Evolutionary conservation across 2,888 invertebrate genomes (phyloP).

Genomic region (Agonum fuliginosum): DNA sequence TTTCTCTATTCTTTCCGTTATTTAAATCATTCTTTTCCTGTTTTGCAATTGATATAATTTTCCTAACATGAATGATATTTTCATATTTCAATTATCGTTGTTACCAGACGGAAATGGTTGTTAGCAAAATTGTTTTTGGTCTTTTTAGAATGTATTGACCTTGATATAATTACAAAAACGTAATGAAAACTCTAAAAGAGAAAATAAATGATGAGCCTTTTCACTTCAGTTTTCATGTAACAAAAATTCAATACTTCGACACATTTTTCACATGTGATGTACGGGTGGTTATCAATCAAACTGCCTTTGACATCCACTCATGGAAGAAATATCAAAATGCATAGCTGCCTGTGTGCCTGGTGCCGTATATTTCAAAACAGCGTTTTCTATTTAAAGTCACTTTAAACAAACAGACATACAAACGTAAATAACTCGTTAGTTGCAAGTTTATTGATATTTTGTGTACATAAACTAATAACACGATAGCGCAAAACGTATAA

Average conservation of each 20-base stretch:
- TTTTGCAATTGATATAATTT: constrained; percentile 10
- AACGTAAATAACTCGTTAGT: too few species aligned
- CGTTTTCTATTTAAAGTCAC: neutral
- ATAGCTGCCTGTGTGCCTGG: neutral
- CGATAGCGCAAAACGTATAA: too few species aligned
- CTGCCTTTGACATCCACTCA: constrained; percentile 36
- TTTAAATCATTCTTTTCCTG: constrained; percentile 28
- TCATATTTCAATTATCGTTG: neutral
- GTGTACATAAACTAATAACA: too few species aligned
- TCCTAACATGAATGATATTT: constrained; percentile 8
- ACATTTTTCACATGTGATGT: constrained; percentile 35
- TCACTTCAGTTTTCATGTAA: constrained; percentile 32
- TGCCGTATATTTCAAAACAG: neutral
- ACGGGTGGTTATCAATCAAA: constrained; percentile 33
- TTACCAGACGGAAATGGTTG: constrained; percentile 10
- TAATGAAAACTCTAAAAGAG: constrained; percentile 19
- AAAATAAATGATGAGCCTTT: constrained; percentile 25
- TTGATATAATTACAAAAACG: constrained; percentile 31
- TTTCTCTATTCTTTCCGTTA: constrained; percentile 22
- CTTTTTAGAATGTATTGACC: too few species aligned
- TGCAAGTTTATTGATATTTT: too few species aligned
- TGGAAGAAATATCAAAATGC: constrained; percentile 27
- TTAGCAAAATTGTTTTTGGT: too few species aligned
- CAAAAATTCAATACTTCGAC: constrained; percentile 42
- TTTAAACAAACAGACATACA: neutral